A percentile compares a stretch with the other conserved stretches of the same genome.
Evolutionary conservation across 2,113 vertebrate genomes (phyloP).

Genomic region (Ammodytes dubius): DNA sequence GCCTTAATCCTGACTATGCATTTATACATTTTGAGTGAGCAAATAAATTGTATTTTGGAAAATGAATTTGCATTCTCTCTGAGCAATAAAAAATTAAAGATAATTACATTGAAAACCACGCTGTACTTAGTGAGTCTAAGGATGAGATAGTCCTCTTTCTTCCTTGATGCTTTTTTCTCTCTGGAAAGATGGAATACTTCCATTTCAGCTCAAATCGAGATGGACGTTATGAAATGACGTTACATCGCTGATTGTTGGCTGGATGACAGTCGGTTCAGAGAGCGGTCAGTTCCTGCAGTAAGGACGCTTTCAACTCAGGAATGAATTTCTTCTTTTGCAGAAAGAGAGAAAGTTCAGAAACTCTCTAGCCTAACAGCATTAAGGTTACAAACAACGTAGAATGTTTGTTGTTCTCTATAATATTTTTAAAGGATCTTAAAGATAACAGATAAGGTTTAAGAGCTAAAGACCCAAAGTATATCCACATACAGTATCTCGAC

Average conservation of each 20-base stretch:
- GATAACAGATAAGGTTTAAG: neutral
- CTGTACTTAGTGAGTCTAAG: neutral
- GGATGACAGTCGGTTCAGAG: conserved; percentile 5
- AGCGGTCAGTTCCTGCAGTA: neutral
- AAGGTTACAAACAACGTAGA: neutral
- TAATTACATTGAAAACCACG: too few relatives aligned
- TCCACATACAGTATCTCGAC: neutral
- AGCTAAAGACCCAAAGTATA: neutral
- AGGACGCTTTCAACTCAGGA: neutral
- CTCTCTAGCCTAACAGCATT: too few relatives aligned
- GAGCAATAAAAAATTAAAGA: too few relatives aligned
- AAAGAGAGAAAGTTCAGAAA: neutral
- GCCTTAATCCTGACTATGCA: neutral
- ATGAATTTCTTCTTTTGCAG: neutral
- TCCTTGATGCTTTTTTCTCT: neutral
- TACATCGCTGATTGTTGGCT: neutral
- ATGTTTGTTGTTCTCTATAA: neutral
- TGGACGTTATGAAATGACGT: neutral
- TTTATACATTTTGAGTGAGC: neutral
- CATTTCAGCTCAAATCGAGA: neutral
- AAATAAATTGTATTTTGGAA: neutral
- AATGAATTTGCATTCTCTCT: too few relatives aligned
- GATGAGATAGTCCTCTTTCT: neutral
- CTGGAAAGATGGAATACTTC: neutral
- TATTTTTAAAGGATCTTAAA: neutral